A percentile compares a stretch with the other conserved stretches of the same genome.
phyloP scores from a whole-genome alignment of 1,140 invertebrate species.

The Calliphora vicina region DNA sequence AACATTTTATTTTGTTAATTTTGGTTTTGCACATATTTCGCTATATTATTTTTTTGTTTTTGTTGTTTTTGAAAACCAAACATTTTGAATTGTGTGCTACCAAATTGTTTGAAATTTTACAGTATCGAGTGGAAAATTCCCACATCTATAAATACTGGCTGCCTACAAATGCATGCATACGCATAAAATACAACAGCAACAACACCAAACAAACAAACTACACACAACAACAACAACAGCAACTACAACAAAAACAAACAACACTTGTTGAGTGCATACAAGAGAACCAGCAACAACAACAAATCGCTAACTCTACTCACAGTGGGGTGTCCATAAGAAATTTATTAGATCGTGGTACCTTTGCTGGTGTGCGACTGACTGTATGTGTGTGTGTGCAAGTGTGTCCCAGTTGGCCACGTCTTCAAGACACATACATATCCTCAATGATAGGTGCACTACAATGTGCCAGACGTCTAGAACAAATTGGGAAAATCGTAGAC shows the following conservation, averaged over 20 bases:
- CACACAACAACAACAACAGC: not conserved
- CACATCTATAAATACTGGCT: conserved; percentile 26
- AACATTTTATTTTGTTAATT: not conserved
- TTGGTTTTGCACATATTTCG: no score
- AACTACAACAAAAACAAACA: not conserved
- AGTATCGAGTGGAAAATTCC: conserved; percentile 31
- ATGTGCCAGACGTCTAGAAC: no score
- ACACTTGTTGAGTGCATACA: conserved; percentile 20
- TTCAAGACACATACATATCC: no score
- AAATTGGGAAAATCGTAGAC: no score
- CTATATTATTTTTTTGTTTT: not conserved
- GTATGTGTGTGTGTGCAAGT: no score
- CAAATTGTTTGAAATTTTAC: not conserved
- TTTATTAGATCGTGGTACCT: no score
- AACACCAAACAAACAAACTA: not conserved
- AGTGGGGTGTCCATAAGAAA: not conserved
- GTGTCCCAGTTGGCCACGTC: no score
- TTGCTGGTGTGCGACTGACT: no score
- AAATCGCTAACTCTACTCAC: not conserved
- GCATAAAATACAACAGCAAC: conserved; percentile 15
- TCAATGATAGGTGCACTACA: no score
- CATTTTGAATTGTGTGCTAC: not conserved
- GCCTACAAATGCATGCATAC: conserved; percentile 15
- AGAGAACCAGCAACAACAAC: not conserved
- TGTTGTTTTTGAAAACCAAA: not conserved